These are phyloP conservation scores for Dicrostonyx torquatus DNA, from an alignment of 2,797 vertebrate genomes.

Conservation along the genomic window DNA sequence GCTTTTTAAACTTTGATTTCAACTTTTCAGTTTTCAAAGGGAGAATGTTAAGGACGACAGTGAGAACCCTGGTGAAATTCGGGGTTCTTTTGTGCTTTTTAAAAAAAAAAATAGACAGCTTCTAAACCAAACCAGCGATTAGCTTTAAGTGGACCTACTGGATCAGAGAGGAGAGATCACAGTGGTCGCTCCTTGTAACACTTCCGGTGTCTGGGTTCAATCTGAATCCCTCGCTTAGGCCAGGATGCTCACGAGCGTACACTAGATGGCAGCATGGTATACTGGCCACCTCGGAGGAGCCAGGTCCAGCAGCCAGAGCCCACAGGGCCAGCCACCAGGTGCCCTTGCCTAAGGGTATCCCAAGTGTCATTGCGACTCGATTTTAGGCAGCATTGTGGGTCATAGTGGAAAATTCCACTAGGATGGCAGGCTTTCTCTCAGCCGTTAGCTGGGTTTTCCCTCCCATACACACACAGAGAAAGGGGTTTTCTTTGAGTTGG, in stretches of 20 bases:
- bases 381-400: conserved; percentile 23
- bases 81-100: background rate
- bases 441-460: background rate
- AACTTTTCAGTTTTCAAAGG: background rate
- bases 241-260: conserved; percentile 49
- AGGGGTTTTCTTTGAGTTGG: background rate
- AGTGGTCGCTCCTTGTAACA: rapidly evolving
- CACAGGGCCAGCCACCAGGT: background rate
- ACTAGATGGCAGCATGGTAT: conserved; percentile 86
- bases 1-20: background rate
- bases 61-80: background rate
- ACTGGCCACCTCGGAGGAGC: conserved; percentile 36
- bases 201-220: background rate
- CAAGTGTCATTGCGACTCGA: conserved; percentile 9
- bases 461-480: background rate
- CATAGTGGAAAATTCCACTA: background rate
- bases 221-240: background rate
- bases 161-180: background rate
- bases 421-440: background rate
- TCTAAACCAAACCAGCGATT: background rate
- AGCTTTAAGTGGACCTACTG: background rate
- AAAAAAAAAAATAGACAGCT: background rate
- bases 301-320: background rate
- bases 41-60: background rate
- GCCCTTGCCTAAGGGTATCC: background rate